A percentile compares a stretch with the other conserved stretches of the same genome.
phyloP scores from a whole-genome alignment of 2,113 vertebrate species.

The Platysteira castanea region DNA sequence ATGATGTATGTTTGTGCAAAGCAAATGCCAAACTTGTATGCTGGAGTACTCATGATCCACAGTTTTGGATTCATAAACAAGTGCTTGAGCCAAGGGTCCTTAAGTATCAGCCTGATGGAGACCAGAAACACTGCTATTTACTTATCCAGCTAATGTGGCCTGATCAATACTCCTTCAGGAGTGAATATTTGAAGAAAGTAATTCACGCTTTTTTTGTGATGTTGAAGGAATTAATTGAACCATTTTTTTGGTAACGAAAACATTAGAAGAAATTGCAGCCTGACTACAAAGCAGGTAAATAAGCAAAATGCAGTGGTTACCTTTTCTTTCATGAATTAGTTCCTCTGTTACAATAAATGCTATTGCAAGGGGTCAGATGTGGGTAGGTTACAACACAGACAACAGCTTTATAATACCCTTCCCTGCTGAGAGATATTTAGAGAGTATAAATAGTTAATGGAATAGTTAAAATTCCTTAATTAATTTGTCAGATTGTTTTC shows the following conservation, averaged over 20 bases:
- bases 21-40: not conserved
- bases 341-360: not conserved
- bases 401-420: not conserved
- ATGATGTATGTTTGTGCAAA: not conserved
- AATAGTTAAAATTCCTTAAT: not conserved
- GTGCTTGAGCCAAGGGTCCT: not conserved
- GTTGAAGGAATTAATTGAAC: not conserved
- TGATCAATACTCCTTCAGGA: conserved; percentile 26
- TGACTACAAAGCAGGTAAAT: not conserved
- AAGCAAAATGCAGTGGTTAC: not conserved
- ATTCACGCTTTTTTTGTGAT: not conserved
- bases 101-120: conserved; percentile 25
- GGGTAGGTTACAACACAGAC: not conserved
- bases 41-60: not conserved
- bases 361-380: not conserved
- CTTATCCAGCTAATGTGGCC: not conserved
- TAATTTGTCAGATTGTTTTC: not conserved
- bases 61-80: conserved; percentile 7
- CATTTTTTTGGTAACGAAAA: not conserved
- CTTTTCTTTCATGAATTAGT: not conserved
- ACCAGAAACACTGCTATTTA: conserved; percentile 31
- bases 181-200: not conserved
- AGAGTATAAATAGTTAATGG: not conserved
- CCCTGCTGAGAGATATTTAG: not conserved
- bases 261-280: not conserved